Conservation (phyloP, 64 coral and sea anemone species). For the Montipora efflorescens region DNA sequence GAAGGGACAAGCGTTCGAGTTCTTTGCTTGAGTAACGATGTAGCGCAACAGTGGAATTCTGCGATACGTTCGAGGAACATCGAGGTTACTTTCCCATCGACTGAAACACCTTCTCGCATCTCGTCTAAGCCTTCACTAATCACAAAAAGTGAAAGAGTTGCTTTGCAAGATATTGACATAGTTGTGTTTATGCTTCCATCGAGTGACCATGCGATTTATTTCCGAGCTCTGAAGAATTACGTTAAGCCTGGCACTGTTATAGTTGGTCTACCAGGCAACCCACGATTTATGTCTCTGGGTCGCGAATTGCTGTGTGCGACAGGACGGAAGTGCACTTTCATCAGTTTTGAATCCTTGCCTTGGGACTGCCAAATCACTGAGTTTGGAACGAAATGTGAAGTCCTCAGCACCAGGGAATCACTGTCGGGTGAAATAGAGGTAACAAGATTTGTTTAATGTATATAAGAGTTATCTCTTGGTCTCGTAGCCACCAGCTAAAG, state of each 20-base stretch:
- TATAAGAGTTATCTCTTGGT: too few species aligned
- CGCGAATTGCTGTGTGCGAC: background rate
- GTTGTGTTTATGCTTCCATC: constrained; percentile 25
- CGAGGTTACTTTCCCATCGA: too few species aligned
- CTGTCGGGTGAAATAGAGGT: constrained; percentile 18
- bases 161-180: constrained; percentile 23
- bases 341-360: constrained; percentile 53
- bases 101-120: too few species aligned
- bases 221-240: constrained; percentile 3
- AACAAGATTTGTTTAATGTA: background rate
- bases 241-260: constrained; percentile 2
- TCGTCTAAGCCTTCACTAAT: constrained; percentile 24
- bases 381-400: constrained; percentile 57
- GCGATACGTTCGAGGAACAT: too few species aligned
- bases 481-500: too few species aligned
- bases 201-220: constrained; percentile 23
- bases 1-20: too few species aligned
- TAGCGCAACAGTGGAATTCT: too few species aligned
- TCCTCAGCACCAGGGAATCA: constrained; percentile 46
- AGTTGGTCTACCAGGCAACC: constrained; percentile 45
- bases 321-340: background rate
- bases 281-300: constrained; percentile 18
- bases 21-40: too few species aligned
- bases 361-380: constrained; percentile 25
- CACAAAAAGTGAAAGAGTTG: constrained; percentile 21